A percentile compares a stretch with the other conserved stretches of the same genome.
phyloP scores from a whole-genome alignment of 2,797 vertebrate genomes.

The Brachyalestes nurse region DNA sequence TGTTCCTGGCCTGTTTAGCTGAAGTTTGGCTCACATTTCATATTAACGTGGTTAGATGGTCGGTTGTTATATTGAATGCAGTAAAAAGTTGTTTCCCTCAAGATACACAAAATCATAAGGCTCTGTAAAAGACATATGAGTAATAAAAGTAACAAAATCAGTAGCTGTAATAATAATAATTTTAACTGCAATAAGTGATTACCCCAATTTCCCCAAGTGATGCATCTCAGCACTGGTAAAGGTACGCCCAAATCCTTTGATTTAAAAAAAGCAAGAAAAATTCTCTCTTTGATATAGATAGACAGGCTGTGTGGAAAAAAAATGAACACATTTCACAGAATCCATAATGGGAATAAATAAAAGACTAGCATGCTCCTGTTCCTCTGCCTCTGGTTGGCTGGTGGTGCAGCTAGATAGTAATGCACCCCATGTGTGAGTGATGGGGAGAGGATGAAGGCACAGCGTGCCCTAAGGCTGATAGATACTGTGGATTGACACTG shows the following conservation, averaged over 20 bases:
- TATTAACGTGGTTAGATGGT: too few species aligned
- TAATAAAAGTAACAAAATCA: too few species aligned
- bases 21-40: too few species aligned
- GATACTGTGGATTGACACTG: constrained; percentile 49
- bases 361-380: constrained; percentile 17
- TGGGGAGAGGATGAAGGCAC: constrained; percentile 39
- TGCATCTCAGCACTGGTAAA: background rate
- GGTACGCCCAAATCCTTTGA: background rate
- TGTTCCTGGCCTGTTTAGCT: too few species aligned
- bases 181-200: too few species aligned
- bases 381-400: constrained; percentile 11
- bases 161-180: too few species aligned
- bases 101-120: too few species aligned
- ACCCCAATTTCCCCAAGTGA: too few species aligned
- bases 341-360: constrained; percentile 41
- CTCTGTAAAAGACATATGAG: too few species aligned
- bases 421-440: constrained; percentile 39
- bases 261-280: background rate
- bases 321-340: background rate
- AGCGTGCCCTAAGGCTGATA: constrained; percentile 45
- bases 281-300: background rate
- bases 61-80: too few species aligned
- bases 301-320: background rate
- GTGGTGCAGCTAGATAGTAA: constrained; percentile 4
- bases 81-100: too few species aligned